Percentiles rank a stretch among this genome's conserved stretches.
Evolutionary conservation across 1,140 invertebrate genomes (phyloP).

Genomic region (Sminthurides bifidus): DNA sequence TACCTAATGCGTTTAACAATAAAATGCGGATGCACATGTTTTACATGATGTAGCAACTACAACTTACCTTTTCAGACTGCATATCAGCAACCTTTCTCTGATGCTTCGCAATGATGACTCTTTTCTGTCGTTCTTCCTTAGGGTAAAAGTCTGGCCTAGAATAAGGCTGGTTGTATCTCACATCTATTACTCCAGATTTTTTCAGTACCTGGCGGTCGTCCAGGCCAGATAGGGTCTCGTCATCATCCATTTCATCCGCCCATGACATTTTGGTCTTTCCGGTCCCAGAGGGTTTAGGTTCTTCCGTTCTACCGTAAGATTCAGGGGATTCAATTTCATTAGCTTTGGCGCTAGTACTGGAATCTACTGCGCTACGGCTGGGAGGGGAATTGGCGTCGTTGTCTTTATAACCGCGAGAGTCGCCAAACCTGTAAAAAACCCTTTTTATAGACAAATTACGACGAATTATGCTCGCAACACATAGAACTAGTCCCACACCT

Average conservation of each 20-base stretch:
- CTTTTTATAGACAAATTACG: too few species aligned
- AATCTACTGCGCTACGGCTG: neutral
- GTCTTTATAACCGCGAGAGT: too few species aligned
- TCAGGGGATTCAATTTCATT: conserved; percentile 6
- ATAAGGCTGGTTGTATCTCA: too few species aligned
- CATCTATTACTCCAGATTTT: too few species aligned
- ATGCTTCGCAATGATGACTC: conserved; percentile 15
- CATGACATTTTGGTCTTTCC: conserved; percentile 14
- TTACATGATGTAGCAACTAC: neutral
- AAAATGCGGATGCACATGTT: neutral
- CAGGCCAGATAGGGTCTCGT: conserved; percentile 10
- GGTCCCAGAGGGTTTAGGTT: conserved; percentile 3
- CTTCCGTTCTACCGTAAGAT: conserved; percentile 5
- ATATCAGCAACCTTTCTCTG: conserved; percentile 29
- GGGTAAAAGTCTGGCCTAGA: neutral
- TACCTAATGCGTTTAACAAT: too few species aligned
- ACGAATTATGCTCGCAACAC: too few species aligned
- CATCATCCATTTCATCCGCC: conserved; percentile 30
- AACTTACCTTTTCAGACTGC: conserved; percentile 15
- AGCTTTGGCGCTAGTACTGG: too few species aligned
- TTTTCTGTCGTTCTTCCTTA: conserved; percentile 7
- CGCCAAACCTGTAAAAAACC: too few species aligned
- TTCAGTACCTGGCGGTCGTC: neutral
- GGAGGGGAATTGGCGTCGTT: conserved; percentile 6
- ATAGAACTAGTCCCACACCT: too few species aligned